Base-by-base conservation (phyloP, 2,797 vertebrate species). In the Rhinophrynus dorsalis region DNA sequence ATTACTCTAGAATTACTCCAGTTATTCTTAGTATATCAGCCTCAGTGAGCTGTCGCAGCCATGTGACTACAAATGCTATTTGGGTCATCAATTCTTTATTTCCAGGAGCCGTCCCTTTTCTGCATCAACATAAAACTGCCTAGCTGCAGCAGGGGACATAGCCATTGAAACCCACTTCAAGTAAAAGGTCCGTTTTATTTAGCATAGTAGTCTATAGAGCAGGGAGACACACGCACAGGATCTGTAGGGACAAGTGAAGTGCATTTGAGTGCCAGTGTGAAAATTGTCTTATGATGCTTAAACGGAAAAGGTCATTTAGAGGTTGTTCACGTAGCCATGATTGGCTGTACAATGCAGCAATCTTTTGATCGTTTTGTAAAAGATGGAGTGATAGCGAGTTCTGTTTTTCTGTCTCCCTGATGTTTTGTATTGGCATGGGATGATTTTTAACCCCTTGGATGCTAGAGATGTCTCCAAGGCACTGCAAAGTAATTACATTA, bases 271-370 rank as follows among this genome's bases (percentile, higher is more conserved):
- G 54, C 21, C 9, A 29, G 33, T 26, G 54, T 38, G 40, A 26
- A 58, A 48, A 58, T 37, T 33, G 65, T 33, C 40, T 33, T 48
- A 20, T n/a, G 54, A 20, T 48, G 40, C 38, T 56, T 21, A 47
- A 38, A 59, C 27, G 47, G 20, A 51, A 24, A 40, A 59, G 65
- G 65, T 68, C 54, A 68, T 27, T 35, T 68, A 40, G 65, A 68
- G 55, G 65, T 68, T 54, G 56, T 3, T 55, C 2, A 37, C n/a
- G n/a, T n/a, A n/a, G n/a, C n/a, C n/a, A n/a, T n/a, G n/a, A n/a
- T n/a, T n/a, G n/a, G n/a, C n/a, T n/a, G n/a, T n/a, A n/a, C n/a
- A n/a, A n/a, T n/a, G n/a, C n/a, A n/a, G n/a, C n/a, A n/a, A n/a
- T n/a, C n/a, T n/a, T n/a, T n/a, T n/a, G n/a, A n/a, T n/a, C n/a